Percentiles rank a stretch among this genome's conserved stretches.
Evolutionary conservation across 37 sponge, comb jelly and placozoan species (phyloP).

Genomic region (Oopsacas minuta): DNA sequence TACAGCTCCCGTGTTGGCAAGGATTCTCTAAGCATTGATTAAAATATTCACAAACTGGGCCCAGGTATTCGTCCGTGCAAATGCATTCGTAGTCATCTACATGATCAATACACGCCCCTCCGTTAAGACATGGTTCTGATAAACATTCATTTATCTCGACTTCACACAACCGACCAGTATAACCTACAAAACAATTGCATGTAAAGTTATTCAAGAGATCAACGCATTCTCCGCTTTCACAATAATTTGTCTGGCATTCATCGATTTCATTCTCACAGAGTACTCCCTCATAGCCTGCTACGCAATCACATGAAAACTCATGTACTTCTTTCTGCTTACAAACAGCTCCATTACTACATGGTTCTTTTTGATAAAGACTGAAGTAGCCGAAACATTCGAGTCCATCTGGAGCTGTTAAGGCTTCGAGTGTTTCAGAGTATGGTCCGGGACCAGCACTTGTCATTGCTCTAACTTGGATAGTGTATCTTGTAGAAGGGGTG

Average conservation of each 20-base stretch:
- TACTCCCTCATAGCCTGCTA: neutral
- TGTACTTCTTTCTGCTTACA: neutral
- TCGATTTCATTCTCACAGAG: neutral
- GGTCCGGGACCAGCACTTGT: constrained; percentile 5
- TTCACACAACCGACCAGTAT: constrained; percentile 5
- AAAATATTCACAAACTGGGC: constrained; percentile 5
- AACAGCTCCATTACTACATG: neutral
- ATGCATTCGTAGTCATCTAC: constrained; percentile 6
- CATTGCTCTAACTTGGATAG: neutral
- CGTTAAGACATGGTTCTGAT: constrained; percentile 22
- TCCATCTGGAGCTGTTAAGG: neutral
- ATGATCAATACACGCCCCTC: constrained; percentile 27
- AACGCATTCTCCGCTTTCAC: neutral
- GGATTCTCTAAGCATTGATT: constrained; percentile 21
- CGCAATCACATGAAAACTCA: neutral
- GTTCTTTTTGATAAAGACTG: neutral
- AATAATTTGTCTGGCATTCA: neutral
- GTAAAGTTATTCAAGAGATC: neutral
- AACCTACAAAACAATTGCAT: neutral
- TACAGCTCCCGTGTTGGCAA: constrained; percentile 23
- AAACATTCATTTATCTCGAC: neutral
- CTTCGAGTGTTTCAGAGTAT: neutral
- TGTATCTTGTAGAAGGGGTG: neutral
- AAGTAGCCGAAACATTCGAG: constrained; percentile 9
- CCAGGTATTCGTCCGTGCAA: constrained; percentile 16